Evolutionary conservation across 2,888 invertebrate genomes (phyloP).

Genomic region (Pachydiplax longipennis): DNA sequence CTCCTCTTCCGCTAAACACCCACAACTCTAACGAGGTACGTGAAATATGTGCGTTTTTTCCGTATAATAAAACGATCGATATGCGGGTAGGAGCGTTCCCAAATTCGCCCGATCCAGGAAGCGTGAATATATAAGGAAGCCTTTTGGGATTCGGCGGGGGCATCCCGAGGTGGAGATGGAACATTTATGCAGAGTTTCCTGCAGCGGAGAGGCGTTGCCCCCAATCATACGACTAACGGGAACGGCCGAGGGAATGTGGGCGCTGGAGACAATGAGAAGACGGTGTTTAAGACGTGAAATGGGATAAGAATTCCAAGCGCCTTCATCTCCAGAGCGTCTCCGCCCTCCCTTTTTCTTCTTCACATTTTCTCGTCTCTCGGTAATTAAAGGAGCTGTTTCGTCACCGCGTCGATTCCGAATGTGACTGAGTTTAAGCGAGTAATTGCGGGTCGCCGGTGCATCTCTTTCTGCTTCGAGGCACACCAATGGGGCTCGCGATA

Average conservation of each 20-base stretch:
- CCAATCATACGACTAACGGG: neutral
- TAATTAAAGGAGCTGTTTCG: neutral
- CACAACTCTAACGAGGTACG: too few species aligned
- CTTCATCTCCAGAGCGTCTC: too few species aligned
- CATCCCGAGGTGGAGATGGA: slow-evolving; percentile 16
- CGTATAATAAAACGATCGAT: too few species aligned
- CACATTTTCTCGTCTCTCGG: neutral
- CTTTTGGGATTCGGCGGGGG: slow-evolving; percentile 24
- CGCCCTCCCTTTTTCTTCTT: neutral
- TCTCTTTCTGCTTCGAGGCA: too few species aligned
- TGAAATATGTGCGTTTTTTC: too few species aligned
- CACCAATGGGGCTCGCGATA: too few species aligned
- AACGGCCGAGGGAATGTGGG: neutral
- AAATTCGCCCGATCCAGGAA: slow-evolving; percentile 46
- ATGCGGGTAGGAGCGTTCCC: too few species aligned
- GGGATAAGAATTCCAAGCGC: too few species aligned
- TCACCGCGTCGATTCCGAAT: neutral
- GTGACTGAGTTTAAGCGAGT: neutral
- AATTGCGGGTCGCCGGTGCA: neutral
- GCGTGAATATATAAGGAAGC: slow-evolving; percentile 12
- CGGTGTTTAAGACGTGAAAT: neutral
- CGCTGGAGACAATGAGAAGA: neutral
- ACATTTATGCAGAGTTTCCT: too few species aligned
- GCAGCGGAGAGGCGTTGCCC: slow-evolving; percentile 33
- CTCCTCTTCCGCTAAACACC: too few species aligned